These are phyloP conservation scores for Eupithecia centaureata DNA, from an alignment of 2,888 invertebrate species.

Conservation along the genomic window DNA sequence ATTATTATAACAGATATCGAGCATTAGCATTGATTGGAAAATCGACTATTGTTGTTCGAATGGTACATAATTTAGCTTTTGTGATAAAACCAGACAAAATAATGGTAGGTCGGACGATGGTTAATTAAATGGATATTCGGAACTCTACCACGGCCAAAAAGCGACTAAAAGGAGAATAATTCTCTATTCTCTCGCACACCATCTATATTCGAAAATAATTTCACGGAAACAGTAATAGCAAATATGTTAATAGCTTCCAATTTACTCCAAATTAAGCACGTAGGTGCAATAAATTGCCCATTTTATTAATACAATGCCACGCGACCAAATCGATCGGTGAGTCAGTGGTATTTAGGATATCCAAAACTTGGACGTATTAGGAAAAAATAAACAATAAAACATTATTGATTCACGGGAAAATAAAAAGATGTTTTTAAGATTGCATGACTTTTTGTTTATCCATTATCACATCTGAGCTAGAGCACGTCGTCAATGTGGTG, in stretches of 20 bases:
- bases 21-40: constrained; percentile 17
- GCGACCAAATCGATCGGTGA: constrained; percentile 27
- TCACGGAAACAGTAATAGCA: constrained; percentile 39
- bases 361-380: neutral
- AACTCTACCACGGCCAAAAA: neutral
- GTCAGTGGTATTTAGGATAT: constrained; percentile 33
- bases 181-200: constrained; percentile 10
- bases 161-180: constrained; percentile 11
- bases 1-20: constrained; percentile 9
- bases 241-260: constrained; percentile 29
- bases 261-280: constrained; percentile 25
- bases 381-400: neutral
- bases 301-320: constrained; percentile 22
- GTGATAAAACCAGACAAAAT: neutral
- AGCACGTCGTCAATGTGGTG: constrained; percentile 47
- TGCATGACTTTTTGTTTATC: constrained; percentile 4
- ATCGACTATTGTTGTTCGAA: constrained; percentile 23
- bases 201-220: constrained; percentile 18
- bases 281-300: constrained; percentile 21
- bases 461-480: constrained; percentile 35
- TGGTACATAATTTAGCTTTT: constrained; percentile 12
- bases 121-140: neutral
- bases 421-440: constrained; percentile 7
- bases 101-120: neutral
- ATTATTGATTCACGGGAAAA: constrained; percentile 12